These are phyloP conservation scores for Cephus pulcher DNA, from an alignment of 2,888 invertebrate species.

Conservation along the genomic window DNA sequence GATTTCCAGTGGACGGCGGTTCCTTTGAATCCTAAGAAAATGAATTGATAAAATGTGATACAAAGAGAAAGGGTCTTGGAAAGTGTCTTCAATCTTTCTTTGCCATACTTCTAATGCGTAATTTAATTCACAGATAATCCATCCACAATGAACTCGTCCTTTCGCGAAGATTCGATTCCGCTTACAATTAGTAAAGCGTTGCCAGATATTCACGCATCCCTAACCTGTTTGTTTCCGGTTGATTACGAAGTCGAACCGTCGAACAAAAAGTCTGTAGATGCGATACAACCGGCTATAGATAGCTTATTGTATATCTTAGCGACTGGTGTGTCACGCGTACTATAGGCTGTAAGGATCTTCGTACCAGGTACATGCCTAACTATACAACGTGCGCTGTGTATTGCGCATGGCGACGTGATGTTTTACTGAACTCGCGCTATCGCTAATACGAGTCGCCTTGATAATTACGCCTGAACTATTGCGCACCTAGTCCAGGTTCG, in stretches of 20 bases:
- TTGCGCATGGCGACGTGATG: background rate
- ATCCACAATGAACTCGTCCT: background rate
- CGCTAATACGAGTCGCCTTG: background rate
- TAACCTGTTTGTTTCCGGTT: constrained; percentile 30
- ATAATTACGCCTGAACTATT: background rate
- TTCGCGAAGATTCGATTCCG: too few relatives aligned
- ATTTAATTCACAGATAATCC: too few relatives aligned
- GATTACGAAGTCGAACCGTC: constrained; percentile 29
- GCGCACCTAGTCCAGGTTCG: background rate
- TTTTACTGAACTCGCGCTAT: background rate
- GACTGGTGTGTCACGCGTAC: background rate
- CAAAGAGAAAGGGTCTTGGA: background rate
- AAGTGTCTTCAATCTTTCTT: too few relatives aligned
- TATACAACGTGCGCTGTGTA: background rate
- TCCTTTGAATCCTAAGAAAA: background rate
- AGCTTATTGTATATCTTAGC: background rate
- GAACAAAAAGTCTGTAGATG: constrained; percentile 23
- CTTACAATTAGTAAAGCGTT: too few relatives aligned
- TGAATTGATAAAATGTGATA: background rate
- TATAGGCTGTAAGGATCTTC: background rate
- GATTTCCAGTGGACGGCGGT: too few relatives aligned
- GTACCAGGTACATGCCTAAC: background rate
- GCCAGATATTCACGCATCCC: background rate
- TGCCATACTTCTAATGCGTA: too few relatives aligned
- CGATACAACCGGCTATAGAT: background rate